These are phyloP conservation scores for Rhagophthalmus giganteus DNA, from an alignment of 2,888 invertebrate species.

Conservation along the genomic window DNA sequence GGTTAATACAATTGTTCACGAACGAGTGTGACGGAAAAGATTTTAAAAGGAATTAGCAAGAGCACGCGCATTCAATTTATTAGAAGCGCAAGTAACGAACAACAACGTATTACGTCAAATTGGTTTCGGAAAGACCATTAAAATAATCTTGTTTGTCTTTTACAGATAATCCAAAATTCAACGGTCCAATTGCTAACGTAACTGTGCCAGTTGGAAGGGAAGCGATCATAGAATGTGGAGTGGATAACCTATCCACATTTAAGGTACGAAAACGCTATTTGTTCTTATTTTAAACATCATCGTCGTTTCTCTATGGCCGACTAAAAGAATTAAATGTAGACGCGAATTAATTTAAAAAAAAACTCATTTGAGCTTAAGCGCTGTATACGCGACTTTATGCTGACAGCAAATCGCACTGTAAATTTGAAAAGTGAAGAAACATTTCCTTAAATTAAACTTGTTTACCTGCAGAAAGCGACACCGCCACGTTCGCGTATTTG, in stretches of 20 bases:
- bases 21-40: no score
- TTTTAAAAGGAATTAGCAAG: no score
- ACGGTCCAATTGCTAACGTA: constrained; percentile 78
- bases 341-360: constrained; percentile 26
- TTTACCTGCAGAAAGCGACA: constrained; percentile 44
- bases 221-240: constrained; percentile 77
- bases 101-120: no score
- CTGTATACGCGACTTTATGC: constrained; percentile 31
- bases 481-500: constrained; percentile 29
- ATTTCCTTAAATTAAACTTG: constrained; percentile 49
- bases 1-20: no score
- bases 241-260: constrained; percentile 78
- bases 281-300: no score
- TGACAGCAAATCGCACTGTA: constrained; percentile 42
- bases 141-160: no score
- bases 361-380: constrained; percentile 11
- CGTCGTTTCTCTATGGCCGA: no score
- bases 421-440: constrained; percentile 45
- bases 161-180: constrained; percentile 79
- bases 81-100: no score
- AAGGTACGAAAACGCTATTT: constrained; percentile 68
- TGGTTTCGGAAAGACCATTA: no score
- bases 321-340: no score
- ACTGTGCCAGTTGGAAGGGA: constrained; percentile 82
- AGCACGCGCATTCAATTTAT: no score